A percentile compares a stretch with the other conserved stretches of the same genome.
Conservation (phyloP, 2,113 vertebrate species). For the Neoarius graeffei region DNA sequence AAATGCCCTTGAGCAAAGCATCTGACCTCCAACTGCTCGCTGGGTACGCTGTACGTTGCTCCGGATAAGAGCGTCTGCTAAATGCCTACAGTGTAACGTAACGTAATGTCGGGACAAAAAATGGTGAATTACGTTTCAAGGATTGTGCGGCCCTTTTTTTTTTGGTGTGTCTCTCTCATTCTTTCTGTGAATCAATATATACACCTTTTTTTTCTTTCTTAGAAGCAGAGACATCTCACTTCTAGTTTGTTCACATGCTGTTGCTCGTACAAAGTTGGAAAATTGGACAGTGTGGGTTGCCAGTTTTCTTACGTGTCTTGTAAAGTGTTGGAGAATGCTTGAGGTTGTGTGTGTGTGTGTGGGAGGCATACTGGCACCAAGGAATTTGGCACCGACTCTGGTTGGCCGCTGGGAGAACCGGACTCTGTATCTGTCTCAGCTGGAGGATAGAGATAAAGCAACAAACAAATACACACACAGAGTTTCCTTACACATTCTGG, state of each 20-base stretch:
- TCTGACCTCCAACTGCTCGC: no score
- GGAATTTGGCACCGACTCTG: not conserved
- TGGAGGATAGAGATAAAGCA: slow-evolving; percentile 13
- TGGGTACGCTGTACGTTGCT: no score
- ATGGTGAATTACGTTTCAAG: not conserved
- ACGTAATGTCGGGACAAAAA: not conserved
- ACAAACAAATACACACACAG: not conserved
- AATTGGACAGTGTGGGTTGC: not conserved
- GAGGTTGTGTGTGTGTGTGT: slow-evolving; percentile 4
- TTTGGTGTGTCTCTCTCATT: not conserved
- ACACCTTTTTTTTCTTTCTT: not conserved
- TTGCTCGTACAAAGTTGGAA: not conserved
- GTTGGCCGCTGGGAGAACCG: not conserved
- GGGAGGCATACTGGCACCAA: slow-evolving; percentile 5
- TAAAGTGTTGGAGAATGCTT: slow-evolving; percentile 5
- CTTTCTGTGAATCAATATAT: not conserved
- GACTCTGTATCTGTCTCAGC: slow-evolving; percentile 23
- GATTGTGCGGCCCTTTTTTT: not conserved
- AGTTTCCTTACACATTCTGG: slow-evolving; percentile 16
- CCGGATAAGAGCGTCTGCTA: no score
- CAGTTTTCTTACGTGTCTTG: slow-evolving; percentile 4
- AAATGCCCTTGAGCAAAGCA: no score
- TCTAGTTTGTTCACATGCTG: not conserved
- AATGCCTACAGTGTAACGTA: no score
- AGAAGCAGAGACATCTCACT: slow-evolving; percentile 1